Percentiles rank a stretch among this genome's conserved stretches.
Evolutionary conservation across 2,888 invertebrate genomes (phyloP).

Genomic region (Hesperia comma): DNA sequence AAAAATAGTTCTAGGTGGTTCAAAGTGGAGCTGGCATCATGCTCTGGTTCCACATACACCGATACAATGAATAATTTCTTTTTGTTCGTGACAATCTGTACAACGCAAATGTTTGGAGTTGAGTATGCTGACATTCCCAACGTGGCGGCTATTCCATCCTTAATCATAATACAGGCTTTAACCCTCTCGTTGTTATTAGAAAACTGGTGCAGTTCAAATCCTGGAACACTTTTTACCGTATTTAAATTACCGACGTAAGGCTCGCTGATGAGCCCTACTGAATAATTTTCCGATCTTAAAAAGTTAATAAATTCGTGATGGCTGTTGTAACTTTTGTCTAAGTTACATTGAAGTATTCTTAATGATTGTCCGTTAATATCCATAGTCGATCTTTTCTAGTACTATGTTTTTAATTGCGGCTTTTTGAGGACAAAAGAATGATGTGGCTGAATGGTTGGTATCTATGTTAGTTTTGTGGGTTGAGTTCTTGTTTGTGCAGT

Average conservation of each 20-base stretch:
- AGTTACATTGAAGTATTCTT: not conserved
- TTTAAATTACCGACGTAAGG: no score
- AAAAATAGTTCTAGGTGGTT: not conserved
- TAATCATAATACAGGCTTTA: not conserved
- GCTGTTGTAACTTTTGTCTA: not conserved
- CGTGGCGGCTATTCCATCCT: not conserved
- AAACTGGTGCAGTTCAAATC: no score
- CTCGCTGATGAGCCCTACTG: no score
- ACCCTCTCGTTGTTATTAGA: not conserved
- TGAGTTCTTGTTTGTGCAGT: no score
- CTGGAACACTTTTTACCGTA: no score
- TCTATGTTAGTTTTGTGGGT: no score
- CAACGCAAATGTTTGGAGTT: not conserved
- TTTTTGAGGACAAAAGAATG: not conserved
- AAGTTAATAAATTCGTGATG: no score
- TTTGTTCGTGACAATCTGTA: not conserved
- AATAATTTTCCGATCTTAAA: no score
- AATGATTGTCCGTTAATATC: not conserved
- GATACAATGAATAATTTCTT: not conserved
- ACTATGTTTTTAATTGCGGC: not conserved
- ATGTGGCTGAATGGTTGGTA: not conserved
- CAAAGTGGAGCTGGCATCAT: not conserved
- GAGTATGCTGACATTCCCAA: conserved; percentile 1
- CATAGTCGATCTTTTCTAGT: not conserved
- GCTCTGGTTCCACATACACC: not conserved